A percentile compares a stretch with the other conserved stretches of the same genome.
Evolutionary conservation across 2,797 vertebrate species (phyloP).

Genomic region (Halcyon chelicuti): DNA sequence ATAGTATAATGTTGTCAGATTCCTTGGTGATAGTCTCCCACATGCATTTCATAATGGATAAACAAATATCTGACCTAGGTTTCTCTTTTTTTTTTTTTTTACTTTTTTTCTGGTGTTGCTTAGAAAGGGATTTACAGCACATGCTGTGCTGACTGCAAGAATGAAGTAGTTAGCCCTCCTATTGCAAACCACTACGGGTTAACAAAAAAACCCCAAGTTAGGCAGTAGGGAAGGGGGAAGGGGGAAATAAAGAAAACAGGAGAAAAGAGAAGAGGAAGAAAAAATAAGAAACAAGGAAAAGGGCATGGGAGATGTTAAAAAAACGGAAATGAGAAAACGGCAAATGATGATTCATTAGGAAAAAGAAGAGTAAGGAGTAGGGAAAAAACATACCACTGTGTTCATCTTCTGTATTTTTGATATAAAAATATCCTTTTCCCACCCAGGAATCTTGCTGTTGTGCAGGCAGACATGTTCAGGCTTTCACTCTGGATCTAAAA

Average conservation of each 20-base stretch:
- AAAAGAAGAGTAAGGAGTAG: neutral
- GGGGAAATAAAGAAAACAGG: neutral
- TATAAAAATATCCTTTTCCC: conserved; percentile 14
- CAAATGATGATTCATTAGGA: neutral
- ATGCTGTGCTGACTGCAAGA: neutral
- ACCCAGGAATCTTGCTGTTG: conserved; percentile 25
- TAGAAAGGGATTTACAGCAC: neutral
- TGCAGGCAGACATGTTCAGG: conserved; percentile 51
- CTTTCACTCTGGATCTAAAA: conserved; percentile 40
- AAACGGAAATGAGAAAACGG: neutral
- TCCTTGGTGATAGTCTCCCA: conserved; percentile 36
- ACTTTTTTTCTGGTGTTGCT: neutral
- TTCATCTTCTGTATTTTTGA: neutral
- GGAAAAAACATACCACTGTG: neutral
- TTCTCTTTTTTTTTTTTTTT: neutral
- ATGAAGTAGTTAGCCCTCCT: neutral
- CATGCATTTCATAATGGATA: conserved; percentile 2
- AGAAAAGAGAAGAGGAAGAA: neutral
- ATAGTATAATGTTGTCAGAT: conserved; percentile 8
- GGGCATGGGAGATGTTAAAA: neutral
- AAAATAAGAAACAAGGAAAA: neutral
- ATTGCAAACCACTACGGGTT: neutral
- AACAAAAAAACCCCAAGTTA: neutral
- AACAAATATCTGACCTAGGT: conserved; percentile 15
- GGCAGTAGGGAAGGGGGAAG: neutral